These are phyloP conservation scores for Ctenomys sociabilis DNA, from an alignment of 2,113 vertebrate genomes.

Conservation along the genomic window DNA sequence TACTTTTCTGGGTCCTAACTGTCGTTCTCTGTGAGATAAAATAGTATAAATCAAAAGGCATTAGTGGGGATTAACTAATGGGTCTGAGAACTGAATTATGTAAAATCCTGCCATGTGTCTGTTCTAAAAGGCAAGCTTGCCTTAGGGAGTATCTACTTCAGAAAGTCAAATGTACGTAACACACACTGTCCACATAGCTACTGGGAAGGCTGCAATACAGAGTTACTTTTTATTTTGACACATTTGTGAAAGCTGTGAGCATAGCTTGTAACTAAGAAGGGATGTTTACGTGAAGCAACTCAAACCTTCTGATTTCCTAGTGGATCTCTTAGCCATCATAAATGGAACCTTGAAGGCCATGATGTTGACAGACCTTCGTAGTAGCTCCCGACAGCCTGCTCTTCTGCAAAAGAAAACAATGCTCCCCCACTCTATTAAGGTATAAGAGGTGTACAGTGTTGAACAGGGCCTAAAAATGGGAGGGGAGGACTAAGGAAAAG, in stretches of 20 bases:
- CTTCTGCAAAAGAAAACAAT: constrained; percentile 77
- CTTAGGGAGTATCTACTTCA: constrained; percentile 70
- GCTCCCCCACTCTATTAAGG: constrained; percentile 81
- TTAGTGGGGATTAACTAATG: constrained; percentile 83
- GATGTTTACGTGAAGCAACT: constrained; percentile 81
- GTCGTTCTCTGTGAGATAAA: constrained; percentile 78
- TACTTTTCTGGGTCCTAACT: too few relatives aligned
- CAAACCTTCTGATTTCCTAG: constrained; percentile 74
- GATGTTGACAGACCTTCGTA: constrained; percentile 68
- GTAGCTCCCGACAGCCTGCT: constrained; percentile 77
- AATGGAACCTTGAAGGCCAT: constrained; percentile 77
- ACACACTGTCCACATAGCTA: constrained; percentile 78
- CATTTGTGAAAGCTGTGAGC: constrained; percentile 70
- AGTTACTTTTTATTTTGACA: constrained; percentile 82
- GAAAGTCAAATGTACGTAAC: constrained; percentile 81
- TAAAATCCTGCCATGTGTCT: constrained; percentile 83
- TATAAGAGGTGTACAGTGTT: constrained; percentile 80
- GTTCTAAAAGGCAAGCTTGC: constrained; percentile 79
- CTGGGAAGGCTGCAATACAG: constrained; percentile 77
- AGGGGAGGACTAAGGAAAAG: constrained; percentile 73
- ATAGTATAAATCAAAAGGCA: constrained; percentile 81
- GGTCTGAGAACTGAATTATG: constrained; percentile 78
- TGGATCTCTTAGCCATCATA: constrained; percentile 76
- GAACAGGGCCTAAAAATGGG: constrained; percentile 75
- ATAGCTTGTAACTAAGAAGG: constrained; percentile 74